phyloP scores from a whole-genome alignment of 2,888 invertebrate genomes.

The Stomorhina lunata region DNA sequence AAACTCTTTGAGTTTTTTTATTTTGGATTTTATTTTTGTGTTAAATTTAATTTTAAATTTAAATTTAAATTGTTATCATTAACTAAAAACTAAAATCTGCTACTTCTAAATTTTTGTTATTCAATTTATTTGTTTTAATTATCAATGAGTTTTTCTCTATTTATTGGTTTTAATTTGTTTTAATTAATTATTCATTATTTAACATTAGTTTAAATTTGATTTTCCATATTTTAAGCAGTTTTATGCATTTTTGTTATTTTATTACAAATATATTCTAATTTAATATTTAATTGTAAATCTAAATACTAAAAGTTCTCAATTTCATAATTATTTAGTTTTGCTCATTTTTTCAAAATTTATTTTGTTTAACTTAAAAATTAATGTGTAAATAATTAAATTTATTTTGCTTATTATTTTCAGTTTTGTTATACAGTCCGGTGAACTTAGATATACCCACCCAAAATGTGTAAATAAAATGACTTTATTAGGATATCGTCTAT shows the following conservation, averaged over 20 bases:
- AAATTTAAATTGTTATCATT: too few species aligned
- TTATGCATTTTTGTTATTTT: constrained; percentile 7
- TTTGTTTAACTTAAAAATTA: constrained; percentile 40
- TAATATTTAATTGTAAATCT: not conserved
- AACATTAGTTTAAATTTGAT: constrained; percentile 17
- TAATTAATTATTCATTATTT: constrained; percentile 16
- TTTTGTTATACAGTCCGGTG: too few species aligned
- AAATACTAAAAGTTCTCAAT: not conserved
- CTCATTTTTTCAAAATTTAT: constrained; percentile 2
- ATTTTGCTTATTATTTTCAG: constrained; percentile 46
- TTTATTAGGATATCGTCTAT: too few species aligned
- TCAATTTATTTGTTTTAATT: too few species aligned
- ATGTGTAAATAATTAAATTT: not conserved
- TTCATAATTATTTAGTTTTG: not conserved
- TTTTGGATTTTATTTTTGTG: constrained; percentile 17
- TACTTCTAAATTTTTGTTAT: constrained; percentile 8
- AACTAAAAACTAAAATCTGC: constrained; percentile 18
- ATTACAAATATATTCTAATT: too few species aligned
- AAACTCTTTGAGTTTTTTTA: constrained; percentile 71
- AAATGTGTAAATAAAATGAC: too few species aligned
- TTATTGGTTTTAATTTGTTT: not conserved
- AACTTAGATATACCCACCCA: too few species aligned
- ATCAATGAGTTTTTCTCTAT: too few species aligned
- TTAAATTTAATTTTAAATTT: not conserved
- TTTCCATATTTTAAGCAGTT: constrained; percentile 29